Conservation (phyloP, 2,888 invertebrate genomes). For the Colletes collaris region DNA sequence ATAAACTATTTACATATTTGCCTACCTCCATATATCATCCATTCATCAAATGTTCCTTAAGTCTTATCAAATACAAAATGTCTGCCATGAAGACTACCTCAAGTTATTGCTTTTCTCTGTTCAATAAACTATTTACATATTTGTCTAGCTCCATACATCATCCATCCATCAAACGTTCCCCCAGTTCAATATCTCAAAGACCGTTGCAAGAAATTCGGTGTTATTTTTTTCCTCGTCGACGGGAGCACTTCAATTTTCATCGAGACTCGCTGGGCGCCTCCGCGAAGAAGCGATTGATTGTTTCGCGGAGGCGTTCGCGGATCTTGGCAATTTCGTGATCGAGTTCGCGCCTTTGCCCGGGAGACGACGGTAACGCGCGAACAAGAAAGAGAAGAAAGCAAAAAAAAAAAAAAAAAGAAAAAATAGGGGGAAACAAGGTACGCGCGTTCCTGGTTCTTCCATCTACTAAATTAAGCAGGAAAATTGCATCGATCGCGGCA, state of each 20-base stretch:
- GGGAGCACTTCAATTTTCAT: not conserved
- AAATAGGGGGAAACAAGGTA: slow-evolving; percentile 10
- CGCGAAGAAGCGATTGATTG: not conserved
- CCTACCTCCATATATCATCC: no score
- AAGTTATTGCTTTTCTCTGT: no score
- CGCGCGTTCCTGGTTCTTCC: slow-evolving; percentile 19
- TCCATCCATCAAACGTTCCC: no score
- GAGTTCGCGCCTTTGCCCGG: not conserved
- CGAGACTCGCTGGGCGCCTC: not conserved
- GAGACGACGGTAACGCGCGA: not conserved
- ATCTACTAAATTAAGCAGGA: slow-evolving; percentile 51
- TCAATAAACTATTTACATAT: no score
- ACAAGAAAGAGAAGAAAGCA: slow-evolving; percentile 17
- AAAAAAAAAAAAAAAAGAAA: slow-evolving; percentile 29
- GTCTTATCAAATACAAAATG: no score
- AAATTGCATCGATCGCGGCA: slow-evolving; percentile 52
- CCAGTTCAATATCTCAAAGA: no score
- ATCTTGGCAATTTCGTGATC: slow-evolving; percentile 4
- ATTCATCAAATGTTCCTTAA: no score
- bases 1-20: no score
- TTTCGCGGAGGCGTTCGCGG: not conserved
- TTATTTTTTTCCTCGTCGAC: not conserved
- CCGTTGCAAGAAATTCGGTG: no score
- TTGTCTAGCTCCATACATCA: no score
- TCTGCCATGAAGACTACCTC: no score